phyloP scores from a whole-genome alignment of 2,888 invertebrate species.

The Drosophila koepferae region DNA sequence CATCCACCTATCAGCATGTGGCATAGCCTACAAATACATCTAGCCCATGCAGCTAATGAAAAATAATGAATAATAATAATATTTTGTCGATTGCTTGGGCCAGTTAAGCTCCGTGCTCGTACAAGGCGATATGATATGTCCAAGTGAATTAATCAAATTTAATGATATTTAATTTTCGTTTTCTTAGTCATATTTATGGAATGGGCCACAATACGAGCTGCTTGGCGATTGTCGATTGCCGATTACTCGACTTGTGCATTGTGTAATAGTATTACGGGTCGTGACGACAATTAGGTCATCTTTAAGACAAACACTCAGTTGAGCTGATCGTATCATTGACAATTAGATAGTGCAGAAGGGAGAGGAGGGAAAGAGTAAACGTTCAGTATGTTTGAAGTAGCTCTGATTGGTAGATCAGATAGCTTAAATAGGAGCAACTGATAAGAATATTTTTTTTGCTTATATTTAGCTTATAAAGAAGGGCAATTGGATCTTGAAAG shows the following conservation, averaged over 20 bases:
- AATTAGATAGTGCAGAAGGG: neutral
- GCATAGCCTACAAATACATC: conserved; percentile 55
- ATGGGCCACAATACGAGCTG: neutral
- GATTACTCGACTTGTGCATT: conserved; percentile 48
- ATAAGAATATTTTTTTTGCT: conserved; percentile 1
- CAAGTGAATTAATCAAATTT: conserved; percentile 75
- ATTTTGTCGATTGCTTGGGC: conserved; percentile 35
- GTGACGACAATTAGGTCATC: conserved; percentile 41
- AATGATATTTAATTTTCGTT: conserved; percentile 77
- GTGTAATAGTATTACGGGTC: conserved; percentile 44
- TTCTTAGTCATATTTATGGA: conserved; percentile 32
- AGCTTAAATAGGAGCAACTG: neutral
- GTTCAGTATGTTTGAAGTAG: neutral
- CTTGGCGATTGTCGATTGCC: conserved; percentile 20
- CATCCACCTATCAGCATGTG: conserved; percentile 71
- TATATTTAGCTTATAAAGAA: neutral
- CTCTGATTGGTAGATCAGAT: conserved; percentile 11
- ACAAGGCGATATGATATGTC: conserved; percentile 66
- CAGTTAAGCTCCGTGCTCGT: conserved; percentile 27
- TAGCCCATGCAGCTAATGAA: conserved; percentile 62
- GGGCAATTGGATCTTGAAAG: neutral
- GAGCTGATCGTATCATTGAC: conserved; percentile 26
- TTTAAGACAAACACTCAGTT: conserved; percentile 26
- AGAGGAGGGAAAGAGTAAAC: no score
- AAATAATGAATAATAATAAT: conserved; percentile 25